Percentiles rank a stretch among this genome's conserved stretches.
These are phyloP conservation scores for Phengaris alcon DNA, from an alignment of 2,888 invertebrate species.

Conservation along the genomic window DNA sequence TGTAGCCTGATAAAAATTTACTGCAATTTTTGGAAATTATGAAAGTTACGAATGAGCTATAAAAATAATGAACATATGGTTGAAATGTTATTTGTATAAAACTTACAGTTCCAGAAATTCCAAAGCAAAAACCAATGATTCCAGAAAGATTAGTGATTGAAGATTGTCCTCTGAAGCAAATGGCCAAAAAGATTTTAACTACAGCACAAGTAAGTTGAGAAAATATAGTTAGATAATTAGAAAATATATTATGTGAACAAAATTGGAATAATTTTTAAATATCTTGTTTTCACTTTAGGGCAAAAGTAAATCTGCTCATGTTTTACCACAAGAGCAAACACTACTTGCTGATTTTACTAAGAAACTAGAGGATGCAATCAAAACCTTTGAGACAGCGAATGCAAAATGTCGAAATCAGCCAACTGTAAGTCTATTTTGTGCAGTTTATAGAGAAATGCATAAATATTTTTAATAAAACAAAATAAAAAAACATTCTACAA, in stretches of 20 bases:
- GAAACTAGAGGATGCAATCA: constrained; percentile 48
- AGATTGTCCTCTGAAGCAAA: constrained; percentile 54
- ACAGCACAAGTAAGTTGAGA: constrained; percentile 52
- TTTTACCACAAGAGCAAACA: constrained; percentile 43
- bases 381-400: constrained; percentile 52
- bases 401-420: constrained; percentile 49
- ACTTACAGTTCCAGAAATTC: background rate
- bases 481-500: too few species aligned
- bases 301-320: constrained; percentile 43
- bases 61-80: background rate
- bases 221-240: too few species aligned
- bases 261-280: background rate
- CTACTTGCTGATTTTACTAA: constrained; percentile 47
- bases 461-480: too few species aligned
- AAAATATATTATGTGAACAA: too few species aligned
- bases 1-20: too few species aligned
- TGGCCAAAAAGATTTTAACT: constrained; percentile 55
- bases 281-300: constrained; percentile 40
- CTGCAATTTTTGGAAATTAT: too few species aligned
- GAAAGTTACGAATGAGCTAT: too few species aligned
- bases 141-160: constrained; percentile 48
- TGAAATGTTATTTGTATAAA: background rate
- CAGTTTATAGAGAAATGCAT: too few species aligned
- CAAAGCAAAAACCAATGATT: constrained; percentile 32
- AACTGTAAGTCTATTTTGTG: constrained; percentile 46